These are phyloP conservation scores for Onthophagus taurus DNA, from an alignment of 1,140 invertebrate species.

Conservation along the genomic window DNA sequence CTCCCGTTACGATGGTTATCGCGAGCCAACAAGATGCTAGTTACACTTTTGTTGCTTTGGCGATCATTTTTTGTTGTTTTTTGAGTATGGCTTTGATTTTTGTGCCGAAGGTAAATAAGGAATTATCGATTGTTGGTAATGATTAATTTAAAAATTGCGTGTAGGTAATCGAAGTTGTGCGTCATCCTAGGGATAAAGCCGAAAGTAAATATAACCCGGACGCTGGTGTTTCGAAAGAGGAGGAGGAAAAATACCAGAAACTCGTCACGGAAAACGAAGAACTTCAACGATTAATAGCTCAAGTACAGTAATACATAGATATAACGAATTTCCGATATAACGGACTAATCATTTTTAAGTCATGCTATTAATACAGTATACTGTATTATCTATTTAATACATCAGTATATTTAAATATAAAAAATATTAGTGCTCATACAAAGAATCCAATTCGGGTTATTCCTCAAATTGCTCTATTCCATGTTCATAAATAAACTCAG, in stretches of 20 bases:
- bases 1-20: constrained; percentile 93
- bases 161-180: constrained; percentile 74
- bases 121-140: not conserved
- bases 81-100: constrained; percentile 96
- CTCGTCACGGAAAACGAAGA: constrained; percentile 93
- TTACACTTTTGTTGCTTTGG: constrained; percentile 91
- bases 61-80: constrained; percentile 94
- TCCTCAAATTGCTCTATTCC: too few species aligned
- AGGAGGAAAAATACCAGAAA: constrained; percentile 90
- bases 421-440: too few species aligned
- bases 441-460: too few species aligned
- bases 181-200: constrained; percentile 71
- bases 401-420: too few species aligned
- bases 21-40: constrained; percentile 93
- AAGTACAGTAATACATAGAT: too few species aligned
- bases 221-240: constrained; percentile 82
- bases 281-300: constrained; percentile 85
- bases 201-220: constrained; percentile 81
- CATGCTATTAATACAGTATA: too few species aligned
- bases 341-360: too few species aligned
- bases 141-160: too few species aligned
- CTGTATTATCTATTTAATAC: too few species aligned
- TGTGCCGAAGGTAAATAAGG: constrained; percentile 73
- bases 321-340: too few species aligned
- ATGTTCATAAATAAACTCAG: too few species aligned